Evolutionary conservation across 2,797 vertebrate species (phyloP).

Genomic region (Fundulus diaphanus): DNA sequence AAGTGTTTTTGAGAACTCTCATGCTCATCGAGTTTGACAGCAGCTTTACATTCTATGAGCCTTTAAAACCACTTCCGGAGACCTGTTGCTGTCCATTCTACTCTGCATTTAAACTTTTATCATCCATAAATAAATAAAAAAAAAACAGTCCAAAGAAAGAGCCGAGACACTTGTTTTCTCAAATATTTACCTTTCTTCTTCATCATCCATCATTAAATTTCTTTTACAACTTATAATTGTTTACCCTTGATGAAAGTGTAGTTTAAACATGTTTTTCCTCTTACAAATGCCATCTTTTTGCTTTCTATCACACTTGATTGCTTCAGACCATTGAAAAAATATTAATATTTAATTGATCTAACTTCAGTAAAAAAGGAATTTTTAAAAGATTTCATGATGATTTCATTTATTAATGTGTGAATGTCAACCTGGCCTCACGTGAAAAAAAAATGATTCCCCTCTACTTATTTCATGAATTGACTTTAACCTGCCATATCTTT

Average conservation of each 20-base stretch:
- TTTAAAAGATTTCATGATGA: neutral
- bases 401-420: neutral
- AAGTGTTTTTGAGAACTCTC: slow-evolving; percentile 63
- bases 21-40: slow-evolving; percentile 52
- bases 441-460: too few species aligned
- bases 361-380: neutral
- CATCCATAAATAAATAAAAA: too few species aligned
- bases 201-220: neutral
- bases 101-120: neutral
- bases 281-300: neutral
- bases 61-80: slow-evolving; percentile 42
- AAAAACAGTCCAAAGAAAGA: neutral
- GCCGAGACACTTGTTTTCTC: neutral
- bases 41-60: slow-evolving; percentile 66
- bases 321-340: neutral
- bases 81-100: neutral
- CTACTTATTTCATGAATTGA: too few species aligned
- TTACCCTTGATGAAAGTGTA: neutral
- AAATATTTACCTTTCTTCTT: too few species aligned
- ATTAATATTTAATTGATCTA: too few species aligned
- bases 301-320: neutral
- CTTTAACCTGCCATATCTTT: too few species aligned
- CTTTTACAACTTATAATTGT: neutral
- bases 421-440: too few species aligned
- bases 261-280: neutral